Evolutionary conservation across 2,113 vertebrate genomes (phyloP).

Genomic region (Gadus chalcogrammus): DNA sequence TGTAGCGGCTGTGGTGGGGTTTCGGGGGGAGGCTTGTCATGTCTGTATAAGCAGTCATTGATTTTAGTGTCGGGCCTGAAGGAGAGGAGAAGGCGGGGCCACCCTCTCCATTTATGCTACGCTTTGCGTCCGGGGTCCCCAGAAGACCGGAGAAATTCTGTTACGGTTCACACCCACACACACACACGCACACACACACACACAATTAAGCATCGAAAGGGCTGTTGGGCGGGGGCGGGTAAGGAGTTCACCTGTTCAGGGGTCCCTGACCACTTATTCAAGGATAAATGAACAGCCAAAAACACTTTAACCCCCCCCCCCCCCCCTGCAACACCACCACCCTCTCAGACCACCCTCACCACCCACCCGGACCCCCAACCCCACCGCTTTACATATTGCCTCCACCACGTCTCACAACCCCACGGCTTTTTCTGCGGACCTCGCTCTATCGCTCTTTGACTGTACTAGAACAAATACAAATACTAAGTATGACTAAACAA

Average conservation of each 20-base stretch:
- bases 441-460: no score
- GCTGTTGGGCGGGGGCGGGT: constrained; percentile 75
- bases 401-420: no score
- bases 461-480: no score
- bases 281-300: constrained; percentile 96
- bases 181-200: constrained; percentile 10
- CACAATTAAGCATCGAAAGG: constrained; percentile 55
- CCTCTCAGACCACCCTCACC: no score
- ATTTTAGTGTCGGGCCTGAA: constrained; percentile 95
- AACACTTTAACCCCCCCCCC: constrained; percentile 75
- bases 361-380: no score
- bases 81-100: constrained; percentile 50
- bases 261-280: constrained; percentile 92
- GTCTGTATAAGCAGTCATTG: constrained; percentile 99
- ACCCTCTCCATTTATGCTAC: constrained; percentile 98
- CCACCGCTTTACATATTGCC: no score
- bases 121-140: constrained; percentile 97
- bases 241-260: constrained; percentile 97
- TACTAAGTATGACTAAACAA: no score
- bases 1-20: constrained; percentile 44
- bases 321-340: background rate
- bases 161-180: constrained; percentile 79
- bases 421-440: no score
- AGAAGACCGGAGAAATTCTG: constrained; percentile 98
- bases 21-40: constrained; percentile 80